Evolutionary conservation across 1,140 invertebrate genomes (phyloP), one percentile per base, ranked within the genome.

Genomic region (Trigoniulus corallinus): DNA sequence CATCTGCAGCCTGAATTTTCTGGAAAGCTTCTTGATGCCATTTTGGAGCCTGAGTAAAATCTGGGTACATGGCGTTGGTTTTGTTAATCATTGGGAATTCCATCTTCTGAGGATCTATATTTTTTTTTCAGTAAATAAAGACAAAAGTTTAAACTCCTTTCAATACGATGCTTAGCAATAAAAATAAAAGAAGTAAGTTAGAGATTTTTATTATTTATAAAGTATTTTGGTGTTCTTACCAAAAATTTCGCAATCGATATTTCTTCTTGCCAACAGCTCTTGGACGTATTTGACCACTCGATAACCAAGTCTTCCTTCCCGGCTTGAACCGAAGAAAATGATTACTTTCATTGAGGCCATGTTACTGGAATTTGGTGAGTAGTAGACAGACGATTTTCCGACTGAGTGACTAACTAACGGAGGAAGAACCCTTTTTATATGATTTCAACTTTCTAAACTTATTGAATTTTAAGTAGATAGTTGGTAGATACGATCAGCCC

Each of bases 1-100:
- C 69, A 58, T 72, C 69, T 26, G 70, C 67, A 3, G 53, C 10
- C n/a, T 3, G 25, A 12, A 50, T 26, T 46, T 46, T n/a, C 7
- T 41, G n/a, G 15, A 24, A 25, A 7, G 27, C 22, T 25, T 52
- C 34, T 42, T 52, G n/a, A 20, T 26, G 12, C 7, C 3, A 40
- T 23, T 51, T 13, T 22, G 48, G 40, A 43, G 49, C 48, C 7
- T 10, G 3, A 12, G 37, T 13, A n/a, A 7, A 3, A 7, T 10
- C 15, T 20, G 4, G 4, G 20, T 50, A 47, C 15, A 20, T 12
- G 29, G 22, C 10, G 53, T 54, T 34, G 18, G 20, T 3, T 29
- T 41, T 43, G n/a, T 52, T 54, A 54, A 60, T 57, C 52, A 59
- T 56, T 58, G 53, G 56, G 55, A 60, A 57, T 54, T 37, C n/a